These are phyloP conservation scores for Chunga burmeisteri DNA, from an alignment of 2,113 vertebrate genomes.

Conservation along the genomic window DNA sequence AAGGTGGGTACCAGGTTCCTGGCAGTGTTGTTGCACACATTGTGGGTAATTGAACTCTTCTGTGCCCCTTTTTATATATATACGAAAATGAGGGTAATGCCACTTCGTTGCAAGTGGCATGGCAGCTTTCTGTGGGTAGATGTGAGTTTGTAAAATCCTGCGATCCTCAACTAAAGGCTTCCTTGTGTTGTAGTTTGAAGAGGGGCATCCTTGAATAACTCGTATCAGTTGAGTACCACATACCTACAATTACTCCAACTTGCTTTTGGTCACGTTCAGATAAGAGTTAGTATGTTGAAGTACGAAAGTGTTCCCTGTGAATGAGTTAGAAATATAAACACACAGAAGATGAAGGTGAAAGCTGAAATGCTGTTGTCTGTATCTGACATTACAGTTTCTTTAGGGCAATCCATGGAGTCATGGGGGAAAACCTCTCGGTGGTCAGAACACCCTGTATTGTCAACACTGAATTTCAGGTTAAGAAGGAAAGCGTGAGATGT, in stretches of 20 bases:
- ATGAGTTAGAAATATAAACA: neutral
- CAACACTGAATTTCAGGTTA: neutral
- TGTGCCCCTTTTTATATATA: neutral
- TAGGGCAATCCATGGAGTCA: neutral
- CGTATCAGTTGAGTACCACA: accelerated
- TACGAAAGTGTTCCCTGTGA: neutral
- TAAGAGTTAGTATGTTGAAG: neutral
- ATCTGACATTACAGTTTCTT: neutral
- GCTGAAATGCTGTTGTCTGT: neutral
- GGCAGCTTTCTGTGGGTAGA: neutral
- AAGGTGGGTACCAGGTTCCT: neutral
- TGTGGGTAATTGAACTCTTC: neutral
- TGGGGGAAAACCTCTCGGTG: neutral
- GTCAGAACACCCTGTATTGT: neutral
- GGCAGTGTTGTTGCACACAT: neutral
- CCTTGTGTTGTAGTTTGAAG: neutral
- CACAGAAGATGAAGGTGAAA: neutral
- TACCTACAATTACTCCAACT: neutral
- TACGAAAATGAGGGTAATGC: neutral
- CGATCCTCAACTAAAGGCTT: neutral
- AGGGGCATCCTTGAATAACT: neutral
- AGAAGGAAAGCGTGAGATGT: neutral
- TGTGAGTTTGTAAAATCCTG: neutral
- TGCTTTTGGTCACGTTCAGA: neutral
- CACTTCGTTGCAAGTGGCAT: neutral